Evolutionary conservation across 2,888 invertebrate genomes (phyloP).

Genomic region (Scaptomyza parva): DNA sequence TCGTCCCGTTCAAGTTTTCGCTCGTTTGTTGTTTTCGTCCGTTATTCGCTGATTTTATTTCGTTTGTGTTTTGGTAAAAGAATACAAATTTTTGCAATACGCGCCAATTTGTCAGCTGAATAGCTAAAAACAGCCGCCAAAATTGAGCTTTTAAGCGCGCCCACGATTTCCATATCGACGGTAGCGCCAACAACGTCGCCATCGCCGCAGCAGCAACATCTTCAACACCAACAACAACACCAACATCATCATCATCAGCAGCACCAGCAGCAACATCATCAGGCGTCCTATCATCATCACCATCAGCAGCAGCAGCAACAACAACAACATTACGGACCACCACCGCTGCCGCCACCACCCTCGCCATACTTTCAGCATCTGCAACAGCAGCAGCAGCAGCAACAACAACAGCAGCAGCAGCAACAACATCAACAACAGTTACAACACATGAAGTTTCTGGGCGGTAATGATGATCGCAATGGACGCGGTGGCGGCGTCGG

Average conservation of each 20-base stretch:
- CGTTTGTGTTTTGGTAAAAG: constrained; percentile 1
- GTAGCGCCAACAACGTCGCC: constrained; percentile 76
- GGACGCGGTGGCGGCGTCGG: constrained; percentile 85
- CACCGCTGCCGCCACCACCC: constrained; percentile 41
- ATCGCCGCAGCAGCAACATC: constrained; percentile 74
- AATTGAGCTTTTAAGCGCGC: constrained; percentile 85
- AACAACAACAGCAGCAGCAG: constrained; percentile 52
- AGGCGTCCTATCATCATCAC: constrained; percentile 50
- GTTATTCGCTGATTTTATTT: background rate
- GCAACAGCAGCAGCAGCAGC: constrained; percentile 30
- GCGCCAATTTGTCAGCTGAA: constrained; percentile 71
- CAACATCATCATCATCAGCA: constrained; percentile 66
- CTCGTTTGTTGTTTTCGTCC: constrained; percentile 3
- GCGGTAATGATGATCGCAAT: constrained; percentile 88
- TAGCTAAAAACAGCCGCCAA: constrained; percentile 80
- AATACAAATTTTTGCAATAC: constrained; percentile 71
- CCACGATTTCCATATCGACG: constrained; percentile 84
- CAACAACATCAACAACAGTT: constrained; percentile 71
- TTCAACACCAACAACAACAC: constrained; percentile 55
- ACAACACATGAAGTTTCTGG: constrained; percentile 92
- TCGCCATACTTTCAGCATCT: constrained; percentile 58
- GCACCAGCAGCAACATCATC: constrained; percentile 46
- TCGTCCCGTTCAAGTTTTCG: constrained; percentile 28
- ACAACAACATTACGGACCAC: constrained; percentile 53
- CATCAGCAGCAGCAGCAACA: constrained; percentile 60